Conservation (phyloP, 2,113 vertebrate species). For the Tragelaphus strepsiceros region DNA sequence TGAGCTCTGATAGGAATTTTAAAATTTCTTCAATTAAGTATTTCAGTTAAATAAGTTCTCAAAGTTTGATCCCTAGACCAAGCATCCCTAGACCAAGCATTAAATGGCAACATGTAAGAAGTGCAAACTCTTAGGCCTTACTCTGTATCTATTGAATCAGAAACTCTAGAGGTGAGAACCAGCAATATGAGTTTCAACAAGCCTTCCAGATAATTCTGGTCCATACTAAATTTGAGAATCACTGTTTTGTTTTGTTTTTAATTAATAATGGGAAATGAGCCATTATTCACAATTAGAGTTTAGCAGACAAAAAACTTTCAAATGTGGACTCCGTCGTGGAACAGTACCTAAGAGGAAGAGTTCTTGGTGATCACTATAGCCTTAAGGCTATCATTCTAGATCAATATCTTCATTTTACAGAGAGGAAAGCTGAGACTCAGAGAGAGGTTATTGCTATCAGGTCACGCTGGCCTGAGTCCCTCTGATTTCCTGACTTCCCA, state of each 20-base stretch:
- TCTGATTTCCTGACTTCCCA: background rate
- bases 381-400: background rate
- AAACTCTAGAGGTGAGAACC: background rate
- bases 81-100: background rate
- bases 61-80: background rate
- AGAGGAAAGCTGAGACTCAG: background rate
- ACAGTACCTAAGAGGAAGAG: background rate
- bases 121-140: background rate
- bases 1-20: background rate
- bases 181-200: constrained; percentile 14
- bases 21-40: background rate
- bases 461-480: background rate
- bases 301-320: constrained; percentile 8
- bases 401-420: background rate
- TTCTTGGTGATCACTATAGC: background rate
- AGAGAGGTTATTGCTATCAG: background rate
- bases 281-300: background rate
- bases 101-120: background rate
- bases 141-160: background rate
- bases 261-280: background rate
- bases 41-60: background rate
- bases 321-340: background rate
- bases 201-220: background rate
- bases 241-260: background rate
- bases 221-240: background rate